Evolutionary conservation across 2,888 invertebrate species (phyloP).

Genomic region (Perdita meconis): DNA sequence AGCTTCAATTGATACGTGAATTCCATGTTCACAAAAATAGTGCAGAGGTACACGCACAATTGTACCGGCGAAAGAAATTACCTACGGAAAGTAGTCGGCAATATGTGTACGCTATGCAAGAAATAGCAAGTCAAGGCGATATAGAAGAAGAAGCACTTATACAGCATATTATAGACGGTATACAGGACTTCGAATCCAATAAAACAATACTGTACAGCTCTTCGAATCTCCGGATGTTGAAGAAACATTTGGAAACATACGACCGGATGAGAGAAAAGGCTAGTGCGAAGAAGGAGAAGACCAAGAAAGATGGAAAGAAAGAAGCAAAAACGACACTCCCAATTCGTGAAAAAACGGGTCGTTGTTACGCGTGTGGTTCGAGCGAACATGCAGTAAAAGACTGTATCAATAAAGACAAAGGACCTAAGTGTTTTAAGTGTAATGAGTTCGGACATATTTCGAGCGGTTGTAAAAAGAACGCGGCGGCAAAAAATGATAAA

Average conservation of each 20-base stretch:
- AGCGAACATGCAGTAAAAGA: not conserved
- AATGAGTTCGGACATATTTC: slow-evolving; percentile 2
- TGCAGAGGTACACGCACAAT: too few species aligned
- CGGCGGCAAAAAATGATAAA: not conserved
- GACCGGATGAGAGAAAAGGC: not conserved
- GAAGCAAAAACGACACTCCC: not conserved
- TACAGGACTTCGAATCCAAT: not conserved
- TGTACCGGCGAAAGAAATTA: too few species aligned
- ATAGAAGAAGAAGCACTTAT: not conserved
- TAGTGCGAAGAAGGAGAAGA: too few species aligned
- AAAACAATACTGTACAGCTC: slow-evolving; percentile 8
- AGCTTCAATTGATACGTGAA: too few species aligned
- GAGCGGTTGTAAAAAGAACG: not conserved
- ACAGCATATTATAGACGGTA: slow-evolving; percentile 8
- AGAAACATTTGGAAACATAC: not conserved
- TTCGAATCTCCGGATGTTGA: not conserved
- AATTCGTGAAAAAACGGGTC: not conserved
- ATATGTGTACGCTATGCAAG: too few species aligned
- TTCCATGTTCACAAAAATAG: too few species aligned
- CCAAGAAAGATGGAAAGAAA: not conserved
- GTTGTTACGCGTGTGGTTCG: not conserved
- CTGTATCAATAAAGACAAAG: not conserved
- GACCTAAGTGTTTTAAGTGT: too few species aligned
- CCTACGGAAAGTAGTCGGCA: too few species aligned
- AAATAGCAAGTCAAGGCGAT: not conserved